Conservation (phyloP, 2,113 vertebrate species). For the Rallus limicola region DNA sequence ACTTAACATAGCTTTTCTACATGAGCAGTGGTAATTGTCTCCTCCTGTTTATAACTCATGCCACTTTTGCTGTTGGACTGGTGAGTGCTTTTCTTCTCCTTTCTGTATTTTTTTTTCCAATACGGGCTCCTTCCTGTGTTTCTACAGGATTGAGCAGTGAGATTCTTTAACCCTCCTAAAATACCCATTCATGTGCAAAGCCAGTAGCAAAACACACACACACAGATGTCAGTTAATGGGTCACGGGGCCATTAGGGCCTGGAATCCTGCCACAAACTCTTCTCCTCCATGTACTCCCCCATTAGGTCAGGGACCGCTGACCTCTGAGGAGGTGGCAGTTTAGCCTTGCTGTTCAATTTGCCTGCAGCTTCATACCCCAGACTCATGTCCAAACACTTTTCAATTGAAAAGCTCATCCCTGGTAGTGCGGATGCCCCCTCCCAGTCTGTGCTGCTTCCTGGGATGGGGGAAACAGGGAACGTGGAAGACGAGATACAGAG, state of each 20-base stretch:
- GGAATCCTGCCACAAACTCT: not conserved
- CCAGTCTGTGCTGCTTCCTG: not conserved
- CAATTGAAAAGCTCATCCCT: not conserved
- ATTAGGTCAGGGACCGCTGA: not conserved
- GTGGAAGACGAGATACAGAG: not conserved
- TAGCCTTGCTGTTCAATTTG: not conserved
- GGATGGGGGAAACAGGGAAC: not conserved
- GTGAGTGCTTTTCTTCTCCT: not conserved
- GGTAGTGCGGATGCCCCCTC: not conserved
- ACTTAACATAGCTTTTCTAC: not conserved
- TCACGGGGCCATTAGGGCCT: not conserved
- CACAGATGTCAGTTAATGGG: not conserved
- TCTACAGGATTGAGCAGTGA: not conserved
- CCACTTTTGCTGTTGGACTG: not conserved
- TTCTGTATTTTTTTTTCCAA: not conserved
- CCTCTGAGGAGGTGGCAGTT: fast-evolving
- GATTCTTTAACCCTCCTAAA: not conserved
- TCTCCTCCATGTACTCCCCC: fast-evolving
- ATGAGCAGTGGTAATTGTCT: not conserved
- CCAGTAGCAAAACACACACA: not conserved
- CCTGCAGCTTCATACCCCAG: fast-evolving
- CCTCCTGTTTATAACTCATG: not conserved
- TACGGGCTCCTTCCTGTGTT: not conserved
- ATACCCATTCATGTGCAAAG: fast-evolving
- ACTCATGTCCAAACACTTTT: not conserved